Evolutionary conservation across 2,113 vertebrate species (phyloP), one percentile per base, ranked within the genome.

Genomic region (Cyprinodon brontotheroides): DNA sequence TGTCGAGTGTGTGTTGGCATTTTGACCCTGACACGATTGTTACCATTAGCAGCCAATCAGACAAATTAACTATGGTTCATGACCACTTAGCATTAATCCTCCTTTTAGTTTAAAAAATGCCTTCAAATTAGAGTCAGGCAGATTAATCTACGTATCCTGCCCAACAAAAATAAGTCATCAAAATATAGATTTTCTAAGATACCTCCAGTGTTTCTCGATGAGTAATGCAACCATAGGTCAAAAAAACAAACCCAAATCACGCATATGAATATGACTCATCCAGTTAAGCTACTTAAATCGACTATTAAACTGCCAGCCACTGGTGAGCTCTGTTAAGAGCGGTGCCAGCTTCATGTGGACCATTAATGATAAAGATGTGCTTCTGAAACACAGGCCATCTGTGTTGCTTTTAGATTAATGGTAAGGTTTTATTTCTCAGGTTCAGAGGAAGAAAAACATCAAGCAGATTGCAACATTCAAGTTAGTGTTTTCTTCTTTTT

Each of bases 111-210:
- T 20, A 57, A 57, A 63, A 15, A 63, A 39, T 63, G 37, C 17
- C 50, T 57, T 8, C 17, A 57, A 29, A 8, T 20, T 9, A 37
- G 17, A 71, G 36, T 17, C 65, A 48, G 74, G 29, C 7, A 29
- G 41, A 57, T 36, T 4, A 61, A 53, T 22, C 3, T 29, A 13
- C 38, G 12, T 68, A 15, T 41, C 20, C 39, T 47, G 0, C 53
- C 57, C 62, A 65, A 53, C 38, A 68, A 50, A 61, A 38, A 0
- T 81, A 75, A 88, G 48, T 87, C 81, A 79, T 83, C 41, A 3
- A 48, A 40, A 53, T 82, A 82, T 86, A 4, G 79, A 88, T 87
- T 89, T 86, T 87, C 70, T 75, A 83, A 80, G 67, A 75, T 68
- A 72, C 45, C 65, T 61, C 13, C 70, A 68, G 22, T 75, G 45